phyloP scores from a whole-genome alignment of 2,797 vertebrate species.

The Silurus aristotelis region DNA sequence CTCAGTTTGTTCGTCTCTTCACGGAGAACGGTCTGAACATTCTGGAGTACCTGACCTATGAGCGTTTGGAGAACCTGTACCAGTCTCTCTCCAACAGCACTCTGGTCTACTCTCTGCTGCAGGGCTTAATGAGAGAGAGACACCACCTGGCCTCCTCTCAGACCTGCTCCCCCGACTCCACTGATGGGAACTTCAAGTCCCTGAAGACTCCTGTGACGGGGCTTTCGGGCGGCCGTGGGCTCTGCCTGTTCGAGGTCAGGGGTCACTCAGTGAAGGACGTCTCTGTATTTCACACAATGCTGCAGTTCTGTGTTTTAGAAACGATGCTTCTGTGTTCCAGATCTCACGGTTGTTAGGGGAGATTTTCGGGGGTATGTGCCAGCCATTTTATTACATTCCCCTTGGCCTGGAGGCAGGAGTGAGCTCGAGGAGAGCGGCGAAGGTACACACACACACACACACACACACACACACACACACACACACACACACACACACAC shows the following conservation, averaged over 20 bases:
- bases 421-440: constrained; percentile 59
- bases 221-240: constrained; percentile 53
- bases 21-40: constrained; percentile 83
- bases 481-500: too few species aligned
- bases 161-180: not conserved
- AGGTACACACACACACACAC: constrained; percentile 55
- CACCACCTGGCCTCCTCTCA: constrained; percentile 47
- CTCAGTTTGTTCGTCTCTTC: constrained; percentile 85
- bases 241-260: constrained; percentile 72
- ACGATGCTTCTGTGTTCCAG: constrained; percentile 37
- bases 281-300: not conserved
- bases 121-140: constrained; percentile 66
- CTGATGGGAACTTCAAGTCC: constrained; percentile 27
- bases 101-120: constrained; percentile 71
- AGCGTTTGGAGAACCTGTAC: constrained; percentile 78
- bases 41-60: constrained; percentile 77
- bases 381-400: constrained; percentile 70
- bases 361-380: constrained; percentile 72
- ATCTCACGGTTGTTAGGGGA: constrained; percentile 70
- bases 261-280: not conserved
- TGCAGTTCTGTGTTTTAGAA: not conserved
- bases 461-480: too few species aligned
- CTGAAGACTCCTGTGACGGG: not conserved
- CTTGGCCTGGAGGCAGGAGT: constrained; percentile 55
- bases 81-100: constrained; percentile 68